Percentiles rank a stretch among this genome's conserved stretches.
These are phyloP conservation scores for Neolamprologus kungweensis DNA, from an alignment of 2,113 vertebrate species.

Conservation along the genomic window DNA sequence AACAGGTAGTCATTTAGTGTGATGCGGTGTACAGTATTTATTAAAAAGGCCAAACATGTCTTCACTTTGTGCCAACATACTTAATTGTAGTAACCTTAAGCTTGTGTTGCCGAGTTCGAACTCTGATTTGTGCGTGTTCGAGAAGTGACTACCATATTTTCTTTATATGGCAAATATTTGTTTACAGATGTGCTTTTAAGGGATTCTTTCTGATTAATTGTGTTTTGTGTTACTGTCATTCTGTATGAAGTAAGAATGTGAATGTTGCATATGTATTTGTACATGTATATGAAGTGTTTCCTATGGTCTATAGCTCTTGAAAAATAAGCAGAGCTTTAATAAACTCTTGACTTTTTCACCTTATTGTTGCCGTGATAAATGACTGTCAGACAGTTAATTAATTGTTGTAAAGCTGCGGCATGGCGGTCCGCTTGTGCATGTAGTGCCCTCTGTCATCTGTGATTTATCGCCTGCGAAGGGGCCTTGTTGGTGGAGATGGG, in stretches of 20 bases:
- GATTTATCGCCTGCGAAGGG: conserved; percentile 65
- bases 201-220: conserved; percentile 1
- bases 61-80: conserved; percentile 9
- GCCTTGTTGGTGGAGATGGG: conserved; percentile 8
- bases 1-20: conserved; percentile 14
- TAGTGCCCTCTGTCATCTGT: conserved; percentile 59
- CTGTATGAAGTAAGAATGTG: conserved; percentile 38
- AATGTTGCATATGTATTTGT: conserved; percentile 26
- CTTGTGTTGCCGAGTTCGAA: conserved; percentile 26
- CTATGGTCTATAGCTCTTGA: conserved; percentile 38
- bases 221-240: conserved; percentile 16
- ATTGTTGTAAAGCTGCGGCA: conserved; percentile 55
- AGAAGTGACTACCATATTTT: background rate
- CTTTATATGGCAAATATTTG: conserved; percentile 18
- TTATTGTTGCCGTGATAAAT: conserved; percentile 72
- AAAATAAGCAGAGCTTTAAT: conserved; percentile 69
- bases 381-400: conserved; percentile 70
- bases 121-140: conserved; percentile 4
- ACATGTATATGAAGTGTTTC: conserved; percentile 44
- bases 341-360: conserved; percentile 78
- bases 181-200: conserved; percentile 29
- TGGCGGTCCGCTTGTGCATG: conserved; percentile 56
- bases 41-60: conserved; percentile 21
- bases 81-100: conserved; percentile 1
- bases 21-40: conserved; percentile 57